These are phyloP conservation scores for Oligia strigilis DNA, from an alignment of 2,888 invertebrate genomes.

Conservation along the genomic window DNA sequence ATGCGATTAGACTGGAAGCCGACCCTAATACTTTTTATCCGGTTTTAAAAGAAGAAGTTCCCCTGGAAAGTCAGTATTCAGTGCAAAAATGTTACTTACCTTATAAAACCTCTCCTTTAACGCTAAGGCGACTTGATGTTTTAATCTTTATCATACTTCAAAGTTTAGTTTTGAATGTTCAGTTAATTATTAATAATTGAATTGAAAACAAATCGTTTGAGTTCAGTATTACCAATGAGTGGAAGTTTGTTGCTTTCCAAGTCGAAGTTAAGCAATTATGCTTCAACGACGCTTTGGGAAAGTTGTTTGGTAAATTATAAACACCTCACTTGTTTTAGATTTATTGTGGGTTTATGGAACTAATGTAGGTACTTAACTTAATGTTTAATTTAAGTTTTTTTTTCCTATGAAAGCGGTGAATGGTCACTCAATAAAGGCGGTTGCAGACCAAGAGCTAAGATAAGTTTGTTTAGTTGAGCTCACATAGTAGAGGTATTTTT, in stretches of 20 bases:
- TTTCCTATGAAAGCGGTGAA: neutral
- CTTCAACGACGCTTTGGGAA: constrained; percentile 2
- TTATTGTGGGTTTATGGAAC: neutral
- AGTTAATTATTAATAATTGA: constrained; percentile 31
- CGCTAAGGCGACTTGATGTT: constrained; percentile 12
- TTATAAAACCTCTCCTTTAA: neutral
- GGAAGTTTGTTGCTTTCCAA: constrained; percentile 28
- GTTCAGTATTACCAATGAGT: constrained; percentile 28
- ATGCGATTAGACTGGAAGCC: neutral
- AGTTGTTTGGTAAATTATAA: constrained; percentile 32
- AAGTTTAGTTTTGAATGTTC: constrained; percentile 19
- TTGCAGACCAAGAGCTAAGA: too few relatives aligned
- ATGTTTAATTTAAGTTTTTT: neutral
- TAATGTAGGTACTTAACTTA: neutral
- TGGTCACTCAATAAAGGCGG: neutral
- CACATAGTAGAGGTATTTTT: neutral
- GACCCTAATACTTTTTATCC: neutral
- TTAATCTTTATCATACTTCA: constrained; percentile 31
- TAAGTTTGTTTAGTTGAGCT: too few relatives aligned
- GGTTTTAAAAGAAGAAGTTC: neutral
- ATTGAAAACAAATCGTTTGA: constrained; percentile 52
- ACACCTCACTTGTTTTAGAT: constrained; percentile 4
- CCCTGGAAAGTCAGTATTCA: neutral
- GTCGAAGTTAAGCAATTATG: constrained; percentile 46
- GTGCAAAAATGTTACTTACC: neutral